phyloP scores from a whole-genome alignment of 2,797 vertebrate genomes.

The Psittacula echo region DNA sequence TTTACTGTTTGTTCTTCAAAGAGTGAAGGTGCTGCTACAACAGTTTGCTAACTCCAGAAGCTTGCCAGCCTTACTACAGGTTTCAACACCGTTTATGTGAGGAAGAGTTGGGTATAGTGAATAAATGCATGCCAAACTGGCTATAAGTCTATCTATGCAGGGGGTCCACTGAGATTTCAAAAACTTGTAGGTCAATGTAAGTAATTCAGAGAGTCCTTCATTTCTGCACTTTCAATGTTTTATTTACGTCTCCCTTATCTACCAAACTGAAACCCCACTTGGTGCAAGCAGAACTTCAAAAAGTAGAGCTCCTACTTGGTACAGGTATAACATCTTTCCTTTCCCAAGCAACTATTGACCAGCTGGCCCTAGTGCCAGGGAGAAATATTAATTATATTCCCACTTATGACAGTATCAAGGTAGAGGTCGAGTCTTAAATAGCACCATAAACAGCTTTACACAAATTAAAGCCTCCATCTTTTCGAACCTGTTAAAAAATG shows the following conservation, averaged over 20 bases:
- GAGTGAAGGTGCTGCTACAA: background rate
- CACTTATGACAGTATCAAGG: background rate
- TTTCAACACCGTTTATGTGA: background rate
- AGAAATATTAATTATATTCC: conserved; percentile 7
- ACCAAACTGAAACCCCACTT: background rate
- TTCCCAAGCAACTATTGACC: background rate
- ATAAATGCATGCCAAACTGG: background rate
- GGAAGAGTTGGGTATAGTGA: background rate
- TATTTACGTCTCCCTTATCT: background rate
- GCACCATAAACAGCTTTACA: background rate
- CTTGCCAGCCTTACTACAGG: background rate
- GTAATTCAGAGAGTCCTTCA: background rate
- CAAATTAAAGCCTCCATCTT: background rate
- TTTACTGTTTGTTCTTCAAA: background rate
- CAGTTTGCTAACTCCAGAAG: background rate
- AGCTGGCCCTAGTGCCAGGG: background rate
- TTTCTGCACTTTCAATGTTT: background rate
- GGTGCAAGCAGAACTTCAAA: background rate
- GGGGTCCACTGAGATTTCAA: background rate
- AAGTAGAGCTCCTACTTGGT: background rate
- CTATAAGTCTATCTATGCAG: background rate
- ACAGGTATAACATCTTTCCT: background rate
- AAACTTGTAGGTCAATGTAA: background rate
- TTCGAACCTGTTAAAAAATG: background rate
- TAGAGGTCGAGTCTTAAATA: background rate